Conservation (phyloP, 2,888 invertebrate genomes). For the Cantharis rufa region DNA sequence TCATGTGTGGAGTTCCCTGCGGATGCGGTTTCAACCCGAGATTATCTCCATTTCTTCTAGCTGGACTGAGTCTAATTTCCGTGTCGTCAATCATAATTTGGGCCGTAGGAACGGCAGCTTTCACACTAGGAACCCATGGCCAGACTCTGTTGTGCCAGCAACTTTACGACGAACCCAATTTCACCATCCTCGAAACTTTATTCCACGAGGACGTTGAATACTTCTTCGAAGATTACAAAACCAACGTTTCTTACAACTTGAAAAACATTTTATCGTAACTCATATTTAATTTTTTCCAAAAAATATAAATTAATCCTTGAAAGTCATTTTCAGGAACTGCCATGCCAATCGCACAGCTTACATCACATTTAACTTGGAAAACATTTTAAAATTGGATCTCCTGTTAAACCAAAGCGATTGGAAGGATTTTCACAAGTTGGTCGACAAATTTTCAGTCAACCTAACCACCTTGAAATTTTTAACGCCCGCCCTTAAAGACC, state of each 20-base stretch:
- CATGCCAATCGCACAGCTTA: conserved; percentile 74
- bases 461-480: conserved; percentile 64
- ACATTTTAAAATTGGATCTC: conserved; percentile 70
- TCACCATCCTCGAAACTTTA: conserved; percentile 39
- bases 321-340: conserved; percentile 64
- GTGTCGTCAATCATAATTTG: conserved; percentile 65
- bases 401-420: conserved; percentile 68
- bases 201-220: not conserved
- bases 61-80: conserved; percentile 62
- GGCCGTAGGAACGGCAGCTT: conserved; percentile 61
- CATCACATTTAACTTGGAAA: conserved; percentile 71
- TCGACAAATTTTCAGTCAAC: conserved; percentile 59
- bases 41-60: conserved; percentile 50
- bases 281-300: not conserved
- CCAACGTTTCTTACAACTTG: conserved; percentile 60
- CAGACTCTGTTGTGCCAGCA: conserved; percentile 74
- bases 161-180: conserved; percentile 69
- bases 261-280: conserved; percentile 59
- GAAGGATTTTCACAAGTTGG: conserved; percentile 62
- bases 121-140: conserved; percentile 68
- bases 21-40: conserved; percentile 49
- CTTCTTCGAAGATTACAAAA: conserved; percentile 46
- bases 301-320: not conserved
- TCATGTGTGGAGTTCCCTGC: conserved; percentile 58
- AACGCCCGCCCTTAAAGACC: conserved; percentile 61